Evolutionary conservation across 2,888 invertebrate species (phyloP).

Genomic region (Nemapogon koenigi): DNA sequence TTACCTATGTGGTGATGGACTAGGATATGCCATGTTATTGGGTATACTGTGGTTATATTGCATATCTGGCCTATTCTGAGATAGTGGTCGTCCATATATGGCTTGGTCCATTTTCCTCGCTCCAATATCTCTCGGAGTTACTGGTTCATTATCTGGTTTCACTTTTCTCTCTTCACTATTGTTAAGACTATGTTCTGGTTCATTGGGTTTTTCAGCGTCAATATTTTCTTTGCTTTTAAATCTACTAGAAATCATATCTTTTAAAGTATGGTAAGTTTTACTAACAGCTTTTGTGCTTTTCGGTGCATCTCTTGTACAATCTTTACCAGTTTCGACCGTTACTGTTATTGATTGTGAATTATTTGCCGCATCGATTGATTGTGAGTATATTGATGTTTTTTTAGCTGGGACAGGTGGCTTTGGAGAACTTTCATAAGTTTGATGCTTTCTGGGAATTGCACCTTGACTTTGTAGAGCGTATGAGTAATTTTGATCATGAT

Average conservation of each 20-base stretch:
- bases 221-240: conserved; percentile 71
- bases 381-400: conserved; percentile 32
- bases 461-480: conserved; percentile 53
- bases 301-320: conserved; percentile 59
- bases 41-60: conserved; percentile 42
- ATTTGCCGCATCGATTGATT: conserved; percentile 42
- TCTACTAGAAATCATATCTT: conserved; percentile 82
- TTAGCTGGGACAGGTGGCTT: conserved; percentile 59
- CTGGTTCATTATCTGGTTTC: conserved; percentile 48
- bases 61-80: conserved; percentile 56
- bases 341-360: conserved; percentile 60
- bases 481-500: conserved; percentile 60
- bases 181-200: conserved; percentile 62
- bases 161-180: conserved; percentile 66
- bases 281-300: conserved; percentile 72
- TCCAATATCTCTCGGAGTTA: conserved; percentile 34
- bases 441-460: conserved; percentile 39
- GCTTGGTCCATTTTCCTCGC: conserved; percentile 64
- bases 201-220: conserved; percentile 59
- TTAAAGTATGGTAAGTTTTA: conserved; percentile 82
- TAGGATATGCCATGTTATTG: conserved; percentile 50
- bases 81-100: conserved; percentile 67
- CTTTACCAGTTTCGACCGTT: conserved; percentile 67
- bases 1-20: conserved; percentile 56
- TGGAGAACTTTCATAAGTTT: conserved; percentile 43